Conservation (phyloP, 2,113 vertebrate genomes). For the Laticauda colubrina region DNA sequence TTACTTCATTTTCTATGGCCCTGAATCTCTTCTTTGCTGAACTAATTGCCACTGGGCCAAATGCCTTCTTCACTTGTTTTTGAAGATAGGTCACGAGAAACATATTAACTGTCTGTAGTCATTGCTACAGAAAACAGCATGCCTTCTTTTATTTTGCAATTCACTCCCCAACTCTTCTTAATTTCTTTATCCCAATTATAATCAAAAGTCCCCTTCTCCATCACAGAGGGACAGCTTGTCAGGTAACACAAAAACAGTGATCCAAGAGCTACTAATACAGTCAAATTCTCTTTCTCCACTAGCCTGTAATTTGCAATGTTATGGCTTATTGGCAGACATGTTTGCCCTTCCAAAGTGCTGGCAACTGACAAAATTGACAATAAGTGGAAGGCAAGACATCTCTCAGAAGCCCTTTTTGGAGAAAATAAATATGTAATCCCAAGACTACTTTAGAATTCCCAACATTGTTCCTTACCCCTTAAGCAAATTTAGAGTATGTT, state of each 20-base stretch:
- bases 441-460: not conserved
- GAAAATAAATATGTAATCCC: slow-evolving; percentile 43
- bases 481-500: not conserved
- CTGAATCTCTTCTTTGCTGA: slow-evolving; percentile 2
- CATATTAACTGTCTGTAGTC: not conserved
- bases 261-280: slow-evolving; percentile 24
- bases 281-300: slow-evolving; percentile 37
- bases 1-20: slow-evolving; percentile 15
- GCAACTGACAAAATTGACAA: slow-evolving; percentile 35
- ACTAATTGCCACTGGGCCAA: slow-evolving; percentile 6
- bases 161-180: slow-evolving; percentile 17
- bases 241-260: not conserved
- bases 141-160: slow-evolving; percentile 21
- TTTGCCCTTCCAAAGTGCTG: slow-evolving; percentile 25
- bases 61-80: slow-evolving; percentile 2
- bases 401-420: slow-evolving; percentile 40
- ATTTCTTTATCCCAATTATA: slow-evolving; percentile 36
- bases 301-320: slow-evolving; percentile 40
- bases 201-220: slow-evolving; percentile 23
- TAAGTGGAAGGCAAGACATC: slow-evolving; percentile 31
- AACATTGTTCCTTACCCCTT: slow-evolving; percentile 26
- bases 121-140: not conserved
- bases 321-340: slow-evolving; percentile 37
- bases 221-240: slow-evolving; percentile 16
- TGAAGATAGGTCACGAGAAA: slow-evolving; percentile 8